Conservation (phyloP, 2,113 vertebrate species). For the Monopterus albus region DNA sequence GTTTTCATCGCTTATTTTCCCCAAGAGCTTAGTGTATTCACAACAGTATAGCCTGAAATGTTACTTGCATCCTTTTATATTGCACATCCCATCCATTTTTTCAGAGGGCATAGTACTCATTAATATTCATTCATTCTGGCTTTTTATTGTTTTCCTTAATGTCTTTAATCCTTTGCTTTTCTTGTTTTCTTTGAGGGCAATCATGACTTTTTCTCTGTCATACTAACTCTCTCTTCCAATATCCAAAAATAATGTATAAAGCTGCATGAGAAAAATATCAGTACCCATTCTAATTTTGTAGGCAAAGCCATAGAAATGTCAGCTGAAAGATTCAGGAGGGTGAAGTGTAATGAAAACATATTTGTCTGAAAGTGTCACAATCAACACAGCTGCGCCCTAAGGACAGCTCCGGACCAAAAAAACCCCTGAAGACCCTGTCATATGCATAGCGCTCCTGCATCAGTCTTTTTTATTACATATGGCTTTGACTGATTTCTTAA, state of each 20-base stretch:
- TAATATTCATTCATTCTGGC: conserved; percentile 2
- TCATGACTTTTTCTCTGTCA: conserved; percentile 25
- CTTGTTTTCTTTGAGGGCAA: conserved; percentile 31
- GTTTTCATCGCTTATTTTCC: neutral
- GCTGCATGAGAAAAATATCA: conserved; percentile 70
- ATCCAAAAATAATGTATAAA: conserved; percentile 47
- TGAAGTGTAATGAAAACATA: conserved; percentile 74
- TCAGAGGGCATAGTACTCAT: neutral
- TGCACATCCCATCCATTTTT: neutral
- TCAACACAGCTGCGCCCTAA: conserved; percentile 59
- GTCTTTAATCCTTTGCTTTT: conserved; percentile 14
- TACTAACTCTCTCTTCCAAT: conserved; percentile 18
- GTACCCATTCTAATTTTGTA: conserved; percentile 59
- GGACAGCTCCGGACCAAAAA: conserved; percentile 31
- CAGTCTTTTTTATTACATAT: conserved; percentile 68
- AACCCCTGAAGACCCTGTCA: conserved; percentile 56
- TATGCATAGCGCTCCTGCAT: conserved; percentile 43
- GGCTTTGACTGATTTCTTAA: conserved; percentile 64
- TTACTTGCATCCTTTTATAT: conserved; percentile 5
- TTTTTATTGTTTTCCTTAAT: conserved; percentile 7
- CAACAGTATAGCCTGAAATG: neutral
- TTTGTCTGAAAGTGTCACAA: conserved; percentile 71
- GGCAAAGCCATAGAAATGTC: conserved; percentile 69
- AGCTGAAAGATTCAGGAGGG: conserved; percentile 60
- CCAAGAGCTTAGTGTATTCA: neutral